phyloP scores from a whole-genome alignment of 2,113 vertebrate genomes.

The Cheirogaleus medius region DNA sequence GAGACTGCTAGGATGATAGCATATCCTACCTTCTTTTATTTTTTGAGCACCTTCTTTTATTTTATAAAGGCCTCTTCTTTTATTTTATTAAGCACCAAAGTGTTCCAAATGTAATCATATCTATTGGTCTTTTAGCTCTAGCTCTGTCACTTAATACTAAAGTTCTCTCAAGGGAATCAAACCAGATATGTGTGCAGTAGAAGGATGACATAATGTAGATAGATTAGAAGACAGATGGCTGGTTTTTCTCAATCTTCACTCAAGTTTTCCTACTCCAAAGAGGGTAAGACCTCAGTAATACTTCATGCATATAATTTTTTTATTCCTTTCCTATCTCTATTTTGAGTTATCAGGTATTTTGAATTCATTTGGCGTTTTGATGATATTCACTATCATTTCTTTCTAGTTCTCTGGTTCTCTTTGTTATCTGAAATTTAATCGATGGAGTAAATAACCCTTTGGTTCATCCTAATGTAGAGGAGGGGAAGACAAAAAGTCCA shows the following conservation, averaged over 20 bases:
- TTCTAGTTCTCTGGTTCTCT: neutral
- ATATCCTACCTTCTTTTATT: neutral
- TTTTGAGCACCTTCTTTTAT: neutral
- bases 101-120: neutral
- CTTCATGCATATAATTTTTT: neutral
- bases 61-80: neutral
- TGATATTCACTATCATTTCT: neutral
- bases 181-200: neutral
- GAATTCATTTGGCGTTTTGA: neutral
- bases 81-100: neutral
- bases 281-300: neutral
- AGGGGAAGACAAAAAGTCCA: neutral
- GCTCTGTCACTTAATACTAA: neutral
- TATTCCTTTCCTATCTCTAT: neutral
- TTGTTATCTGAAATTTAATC: neutral
- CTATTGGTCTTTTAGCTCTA: neutral
- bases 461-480: neutral
- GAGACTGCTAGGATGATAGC: neutral
- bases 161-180: neutral
- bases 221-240: neutral
- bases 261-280: neutral
- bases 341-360: neutral
- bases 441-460: neutral
- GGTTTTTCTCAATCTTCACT: neutral
- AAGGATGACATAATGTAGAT: too few relatives aligned